Conservation (phyloP, 2,888 invertebrate species). For the Malthinus flaveolus region DNA sequence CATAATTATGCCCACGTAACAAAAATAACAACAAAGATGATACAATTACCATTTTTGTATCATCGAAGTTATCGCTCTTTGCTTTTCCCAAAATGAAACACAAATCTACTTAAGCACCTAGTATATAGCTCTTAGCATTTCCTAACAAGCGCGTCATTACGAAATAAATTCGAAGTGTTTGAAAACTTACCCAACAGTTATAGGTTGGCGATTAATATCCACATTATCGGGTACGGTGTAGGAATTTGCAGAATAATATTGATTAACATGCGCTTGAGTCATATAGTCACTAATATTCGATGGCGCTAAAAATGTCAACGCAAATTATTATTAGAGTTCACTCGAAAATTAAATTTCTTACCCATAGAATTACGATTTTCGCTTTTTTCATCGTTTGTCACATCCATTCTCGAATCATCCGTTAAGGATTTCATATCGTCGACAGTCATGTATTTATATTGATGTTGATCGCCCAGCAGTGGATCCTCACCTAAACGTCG, state of each 20-base stretch:
- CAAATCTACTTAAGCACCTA: too few relatives aligned
- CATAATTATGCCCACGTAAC: conserved; percentile 3
- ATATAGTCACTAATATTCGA: conserved; percentile 53
- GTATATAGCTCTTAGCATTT: neutral
- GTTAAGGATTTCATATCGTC: conserved; percentile 79
- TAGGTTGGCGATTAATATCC: conserved; percentile 64
- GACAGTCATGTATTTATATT: conserved; percentile 79
- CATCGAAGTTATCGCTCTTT: neutral
- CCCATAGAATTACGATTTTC: conserved; percentile 54
- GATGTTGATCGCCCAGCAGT: conserved; percentile 68
- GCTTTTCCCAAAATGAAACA: neutral
- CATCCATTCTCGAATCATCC: conserved; percentile 65
- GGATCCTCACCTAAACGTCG: conserved; percentile 66
- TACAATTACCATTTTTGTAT: neutral
- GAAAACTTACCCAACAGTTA: conserved; percentile 65
- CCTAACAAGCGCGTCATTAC: neutral
- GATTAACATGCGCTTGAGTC: conserved; percentile 48
- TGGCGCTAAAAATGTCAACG: conserved; percentile 41
- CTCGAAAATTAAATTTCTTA: conserved; percentile 32
- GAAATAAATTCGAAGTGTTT: conserved; percentile 4
- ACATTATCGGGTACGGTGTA: conserved; percentile 60
- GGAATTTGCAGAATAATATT: conserved; percentile 45
- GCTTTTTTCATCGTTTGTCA: conserved; percentile 53
- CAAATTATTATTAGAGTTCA: neutral
- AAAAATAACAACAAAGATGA: conserved; percentile 2